Evolutionary conservation across 2,888 invertebrate genomes (phyloP), one percentile per base, ranked within the genome.

Genomic region (Volucella zonaria): DNA sequence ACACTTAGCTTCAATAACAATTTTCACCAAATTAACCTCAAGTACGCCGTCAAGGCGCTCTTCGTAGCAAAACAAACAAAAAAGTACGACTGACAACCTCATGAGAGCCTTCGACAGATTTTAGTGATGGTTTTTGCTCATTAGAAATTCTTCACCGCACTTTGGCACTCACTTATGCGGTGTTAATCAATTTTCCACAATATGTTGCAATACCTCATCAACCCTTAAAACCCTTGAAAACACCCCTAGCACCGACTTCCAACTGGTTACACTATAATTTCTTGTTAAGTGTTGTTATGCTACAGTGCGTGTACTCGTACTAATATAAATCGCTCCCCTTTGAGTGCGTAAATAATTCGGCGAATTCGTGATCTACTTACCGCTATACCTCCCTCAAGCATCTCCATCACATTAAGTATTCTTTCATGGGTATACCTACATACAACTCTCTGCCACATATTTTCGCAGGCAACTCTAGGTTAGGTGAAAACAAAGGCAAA

Each of bases 351-450:
- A 85, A 85, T 80, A 85, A 80, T 85, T 80, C 66, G 51, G 52
- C 49, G 61, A 67, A 76, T 73, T 85, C 85, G 85, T 85, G 85
- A 85, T 85, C 85, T 76, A 85, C 85, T 85, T 73, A 80, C 67
- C 14, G 40, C 43, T 62, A 54, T 52, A 15, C 64, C 62, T 18
- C 31, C 43, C 62, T 15, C 8, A 31, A 40, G 47, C 70, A 58
- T 40, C 40, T 12, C 12, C 11, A 45, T 4, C 47, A 58, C 47
- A 64, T 49, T 38, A 47, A 15, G 47, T 38, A 49, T 64, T 11
- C 40, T 31, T 49, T 38, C 15, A 64, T 62, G 45, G n/a, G 3
- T 15, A 1, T 49, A n/a, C 43, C 23, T 15, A 42, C 43, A 51
- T 23, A 23, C 18, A 23, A 23, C 45, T 2, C n/a, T 12, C 11